Conservation (phyloP, 2,113 vertebrate genomes). For the Scolopax mira region DNA sequence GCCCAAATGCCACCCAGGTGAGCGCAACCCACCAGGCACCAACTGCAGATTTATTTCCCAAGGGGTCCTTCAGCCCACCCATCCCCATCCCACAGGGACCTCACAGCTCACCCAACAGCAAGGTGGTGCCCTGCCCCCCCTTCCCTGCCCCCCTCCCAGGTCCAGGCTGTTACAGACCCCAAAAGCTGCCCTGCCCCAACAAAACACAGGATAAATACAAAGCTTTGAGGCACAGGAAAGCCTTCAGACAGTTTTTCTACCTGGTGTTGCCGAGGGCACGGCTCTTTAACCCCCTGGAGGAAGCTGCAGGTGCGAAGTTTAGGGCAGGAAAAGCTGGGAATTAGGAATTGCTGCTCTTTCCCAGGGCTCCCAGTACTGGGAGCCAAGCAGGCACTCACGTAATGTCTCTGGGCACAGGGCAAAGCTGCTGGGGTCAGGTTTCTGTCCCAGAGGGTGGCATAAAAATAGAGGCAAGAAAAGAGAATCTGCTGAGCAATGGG, state of each 20-base stretch:
- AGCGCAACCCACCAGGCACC: background rate
- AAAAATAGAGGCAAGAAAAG: slow-evolving; percentile 60
- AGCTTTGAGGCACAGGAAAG: background rate
- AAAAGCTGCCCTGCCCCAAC: background rate
- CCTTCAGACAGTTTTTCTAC: background rate
- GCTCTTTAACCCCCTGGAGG: background rate
- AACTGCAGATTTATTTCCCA: background rate
- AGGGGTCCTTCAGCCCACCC: background rate
- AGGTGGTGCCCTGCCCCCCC: fast-evolving
- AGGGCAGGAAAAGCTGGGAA: background rate
- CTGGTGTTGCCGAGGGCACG: background rate
- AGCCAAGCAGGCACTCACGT: background rate
- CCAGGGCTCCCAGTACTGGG: background rate
- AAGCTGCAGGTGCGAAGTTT: background rate
- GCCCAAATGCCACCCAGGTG: fast-evolving
- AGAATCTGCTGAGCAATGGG: slow-evolving; percentile 15
- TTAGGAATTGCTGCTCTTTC: background rate
- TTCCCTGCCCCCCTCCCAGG: background rate
- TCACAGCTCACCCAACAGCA: background rate
- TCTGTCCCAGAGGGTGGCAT: background rate
- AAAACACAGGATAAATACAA: background rate
- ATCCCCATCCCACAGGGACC: background rate
- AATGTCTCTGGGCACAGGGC: background rate
- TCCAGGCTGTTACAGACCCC: background rate
- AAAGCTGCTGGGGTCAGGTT: background rate